Percentiles rank a stretch among this genome's conserved stretches.
phyloP scores from a whole-genome alignment of 2,888 invertebrate species.

The Epirrhoe alternata region DNA sequence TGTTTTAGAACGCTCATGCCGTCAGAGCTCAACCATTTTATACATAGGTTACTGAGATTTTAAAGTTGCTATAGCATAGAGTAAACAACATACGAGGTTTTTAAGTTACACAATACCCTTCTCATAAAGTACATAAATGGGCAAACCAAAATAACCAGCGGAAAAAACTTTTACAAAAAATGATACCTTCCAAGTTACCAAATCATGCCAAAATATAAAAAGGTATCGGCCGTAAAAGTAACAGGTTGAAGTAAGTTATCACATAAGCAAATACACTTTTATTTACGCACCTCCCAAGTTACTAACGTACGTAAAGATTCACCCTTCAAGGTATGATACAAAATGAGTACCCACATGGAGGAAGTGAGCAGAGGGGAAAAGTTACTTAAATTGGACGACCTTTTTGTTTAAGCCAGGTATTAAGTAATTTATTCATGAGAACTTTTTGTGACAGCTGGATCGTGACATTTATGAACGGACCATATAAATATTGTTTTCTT shows the following conservation, averaged over 20 bases:
- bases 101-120: background rate
- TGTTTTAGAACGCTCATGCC: conserved; percentile 52
- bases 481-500: conserved; percentile 35
- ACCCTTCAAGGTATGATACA: conserved; percentile 37
- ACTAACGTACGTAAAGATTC: conserved; percentile 35
- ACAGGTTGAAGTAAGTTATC: conserved; percentile 39
- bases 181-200: conserved; percentile 18
- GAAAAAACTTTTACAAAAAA: conserved; percentile 7
- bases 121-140: background rate
- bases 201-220: conserved; percentile 41
- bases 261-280: conserved; percentile 37
- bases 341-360: conserved; percentile 44
- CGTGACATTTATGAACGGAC: conserved; percentile 39
- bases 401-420: conserved; percentile 47
- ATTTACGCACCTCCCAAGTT: conserved; percentile 37
- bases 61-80: background rate
- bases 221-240: conserved; percentile 45
- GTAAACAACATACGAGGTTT: background rate
- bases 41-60: background rate
- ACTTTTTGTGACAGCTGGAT: conserved; percentile 50
- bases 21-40: conserved; percentile 4
- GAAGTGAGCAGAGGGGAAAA: conserved; percentile 54
- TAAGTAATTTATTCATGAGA: conserved; percentile 60
- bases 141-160: conserved; percentile 5
- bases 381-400: conserved; percentile 50